Evolutionary conservation across 1,140 invertebrate species (phyloP), one percentile per base, ranked within the genome.

Genomic region (Planococcus citri): DNA sequence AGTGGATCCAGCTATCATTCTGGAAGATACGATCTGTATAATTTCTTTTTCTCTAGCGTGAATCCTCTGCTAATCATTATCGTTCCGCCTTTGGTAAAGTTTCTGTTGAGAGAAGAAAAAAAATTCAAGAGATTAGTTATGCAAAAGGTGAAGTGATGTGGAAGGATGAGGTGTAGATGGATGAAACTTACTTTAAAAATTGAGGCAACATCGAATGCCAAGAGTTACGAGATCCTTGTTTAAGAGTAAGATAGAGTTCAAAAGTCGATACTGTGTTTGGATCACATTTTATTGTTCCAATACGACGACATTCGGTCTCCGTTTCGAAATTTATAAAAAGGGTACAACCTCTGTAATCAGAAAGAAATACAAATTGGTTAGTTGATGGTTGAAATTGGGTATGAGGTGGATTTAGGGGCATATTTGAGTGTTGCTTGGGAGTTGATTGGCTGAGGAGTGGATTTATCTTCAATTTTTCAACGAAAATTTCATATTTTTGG

Each of bases 31-130:
- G 85, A 88, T 77, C 90, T 82, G 83, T 91, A 93, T 60, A 93
- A 81, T 79, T 92, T 92, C 78, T 90, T 91, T 82, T 92, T 93
- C 75, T 86, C 87, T 78, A 92, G 80, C 72, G 84, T 86, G 80
- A 91, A 93, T 75, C 87, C 87, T 73, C 87, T 86, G 81, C 89
- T 90, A 77, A 93, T 87, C 78, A 92, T 86, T 75, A 92, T 88
- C 70, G 89, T 90, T 75, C 88, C 87, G 77, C 88, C 85, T 78
- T 87, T 85, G 69, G 88, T 87, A 72, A 92, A 78, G 78, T 91
- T 91, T 84, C 88, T 90, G 79, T 37, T 33, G n/a, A 20, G 68
- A 79, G 79, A 71, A 73, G 75, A 73, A 4, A 73, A 73, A 68
- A 72, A 73, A 72, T n/a, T n/a, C n/a, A n/a, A n/a, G n/a, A n/a